Evolutionary conservation across 2,113 vertebrate genomes (phyloP).

Genomic region (Anguilla japonica): DNA sequence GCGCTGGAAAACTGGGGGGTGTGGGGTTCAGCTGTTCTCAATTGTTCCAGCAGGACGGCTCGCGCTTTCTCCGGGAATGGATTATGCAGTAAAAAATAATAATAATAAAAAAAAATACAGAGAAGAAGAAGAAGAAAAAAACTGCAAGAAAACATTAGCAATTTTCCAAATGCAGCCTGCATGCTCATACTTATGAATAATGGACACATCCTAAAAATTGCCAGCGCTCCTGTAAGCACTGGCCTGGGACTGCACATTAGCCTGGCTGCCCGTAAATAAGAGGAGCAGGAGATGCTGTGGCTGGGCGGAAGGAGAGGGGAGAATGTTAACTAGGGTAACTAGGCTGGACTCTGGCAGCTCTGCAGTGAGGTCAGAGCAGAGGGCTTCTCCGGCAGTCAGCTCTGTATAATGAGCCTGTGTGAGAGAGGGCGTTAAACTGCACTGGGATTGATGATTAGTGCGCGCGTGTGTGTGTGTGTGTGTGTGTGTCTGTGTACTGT

Average conservation of each 20-base stretch:
- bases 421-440: not conserved
- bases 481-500: not conserved
- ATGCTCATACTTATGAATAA: constrained; percentile 51
- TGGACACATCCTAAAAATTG: constrained; percentile 48
- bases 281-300: constrained; percentile 4
- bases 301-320: constrained; percentile 12
- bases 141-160: constrained; percentile 48
- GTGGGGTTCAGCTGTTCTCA: constrained; percentile 29
- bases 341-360: constrained; percentile 25
- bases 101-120: constrained; percentile 44
- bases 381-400: constrained; percentile 8
- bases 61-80: constrained; percentile 39
- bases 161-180: constrained; percentile 52
- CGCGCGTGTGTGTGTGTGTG: not conserved
- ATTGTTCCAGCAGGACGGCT: constrained; percentile 30
- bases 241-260: constrained; percentile 57
- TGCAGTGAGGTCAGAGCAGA: not conserved
- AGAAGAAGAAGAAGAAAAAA: constrained; percentile 51
- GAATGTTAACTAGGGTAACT: constrained; percentile 51
- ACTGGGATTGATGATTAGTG: not conserved
- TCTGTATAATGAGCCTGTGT: constrained; percentile 1
- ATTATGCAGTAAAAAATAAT: constrained; percentile 39
- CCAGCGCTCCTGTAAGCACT: constrained; percentile 46
- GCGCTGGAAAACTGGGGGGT: not conserved
- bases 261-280: constrained; percentile 52